Conservation (phyloP, 2,113 vertebrate genomes). For the Gnathonemus echidnorhynchus region DNA sequence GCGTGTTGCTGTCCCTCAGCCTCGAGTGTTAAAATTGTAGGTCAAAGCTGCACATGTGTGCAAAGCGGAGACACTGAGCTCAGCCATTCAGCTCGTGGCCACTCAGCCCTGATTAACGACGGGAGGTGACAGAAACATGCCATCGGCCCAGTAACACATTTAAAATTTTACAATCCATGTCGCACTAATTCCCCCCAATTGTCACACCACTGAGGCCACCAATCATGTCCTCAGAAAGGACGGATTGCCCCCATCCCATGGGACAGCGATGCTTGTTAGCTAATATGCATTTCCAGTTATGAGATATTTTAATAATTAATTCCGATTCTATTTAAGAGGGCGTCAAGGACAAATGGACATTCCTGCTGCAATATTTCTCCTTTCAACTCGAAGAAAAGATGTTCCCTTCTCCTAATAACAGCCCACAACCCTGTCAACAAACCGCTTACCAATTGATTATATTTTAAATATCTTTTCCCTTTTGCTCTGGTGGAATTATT, state of each 20-base stretch:
- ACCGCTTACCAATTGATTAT: neutral
- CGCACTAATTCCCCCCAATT: neutral
- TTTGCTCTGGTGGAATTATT: neutral
- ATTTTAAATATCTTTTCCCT: neutral
- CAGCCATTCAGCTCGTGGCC: neutral
- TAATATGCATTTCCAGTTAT: constrained; percentile 20
- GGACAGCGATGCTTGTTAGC: neutral
- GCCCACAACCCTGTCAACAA: neutral
- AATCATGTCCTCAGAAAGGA: neutral
- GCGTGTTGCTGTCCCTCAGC: neutral
- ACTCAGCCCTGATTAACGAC: neutral
- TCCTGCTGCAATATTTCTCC: neutral
- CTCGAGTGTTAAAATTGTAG: neutral
- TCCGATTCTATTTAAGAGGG: constrained; percentile 3
- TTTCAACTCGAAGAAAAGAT: neutral
- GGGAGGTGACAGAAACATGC: neutral
- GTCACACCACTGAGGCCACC: neutral
- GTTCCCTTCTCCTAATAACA: neutral
- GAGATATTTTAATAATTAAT: constrained; percentile 20
- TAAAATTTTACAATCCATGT: neutral
- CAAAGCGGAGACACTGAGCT: neutral
- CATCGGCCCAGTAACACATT: neutral
- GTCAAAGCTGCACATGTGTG: neutral
- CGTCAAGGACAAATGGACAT: neutral
- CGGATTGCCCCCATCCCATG: neutral